These are phyloP conservation scores for Apamea sordens DNA, from an alignment of 2,888 invertebrate species.

Conservation along the genomic window DNA sequence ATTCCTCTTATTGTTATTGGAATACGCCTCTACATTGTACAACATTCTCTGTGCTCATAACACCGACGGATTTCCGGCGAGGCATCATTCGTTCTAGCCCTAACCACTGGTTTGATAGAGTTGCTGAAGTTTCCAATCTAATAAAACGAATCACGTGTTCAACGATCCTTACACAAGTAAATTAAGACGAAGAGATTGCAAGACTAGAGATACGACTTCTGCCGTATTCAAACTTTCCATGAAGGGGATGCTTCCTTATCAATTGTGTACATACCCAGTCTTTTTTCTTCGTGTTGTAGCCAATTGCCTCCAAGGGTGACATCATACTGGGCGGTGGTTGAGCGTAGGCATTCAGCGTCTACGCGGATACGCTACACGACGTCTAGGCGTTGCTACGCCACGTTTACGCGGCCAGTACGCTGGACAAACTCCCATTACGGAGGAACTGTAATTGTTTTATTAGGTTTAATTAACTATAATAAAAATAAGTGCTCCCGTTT, in stretches of 20 bases:
- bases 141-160: conserved; percentile 59
- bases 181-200: conserved; percentile 54
- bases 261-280: neutral
- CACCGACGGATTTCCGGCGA: conserved; percentile 1
- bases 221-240: conserved; percentile 37
- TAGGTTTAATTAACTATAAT: neutral
- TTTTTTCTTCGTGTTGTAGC: neutral
- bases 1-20: conserved; percentile 27
- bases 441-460: neutral
- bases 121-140: conserved; percentile 54
- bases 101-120: conserved; percentile 38
- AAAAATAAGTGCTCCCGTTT: neutral
- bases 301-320: neutral
- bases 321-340: neutral
- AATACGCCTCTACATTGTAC: conserved; percentile 22
- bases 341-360: neutral
- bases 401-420: neutral
- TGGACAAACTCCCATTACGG: neutral
- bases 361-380: neutral
- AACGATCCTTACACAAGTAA: conserved; percentile 47
- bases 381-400: neutral
- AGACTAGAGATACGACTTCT: conserved; percentile 50
- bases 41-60: conserved; percentile 16
- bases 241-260: conserved; percentile 5
- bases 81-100: conserved; percentile 1